Percentiles rank a stretch among this genome's conserved stretches.
Conservation (phyloP, 1,140 invertebrate species). For the Sitobion miscanthi region DNA sequence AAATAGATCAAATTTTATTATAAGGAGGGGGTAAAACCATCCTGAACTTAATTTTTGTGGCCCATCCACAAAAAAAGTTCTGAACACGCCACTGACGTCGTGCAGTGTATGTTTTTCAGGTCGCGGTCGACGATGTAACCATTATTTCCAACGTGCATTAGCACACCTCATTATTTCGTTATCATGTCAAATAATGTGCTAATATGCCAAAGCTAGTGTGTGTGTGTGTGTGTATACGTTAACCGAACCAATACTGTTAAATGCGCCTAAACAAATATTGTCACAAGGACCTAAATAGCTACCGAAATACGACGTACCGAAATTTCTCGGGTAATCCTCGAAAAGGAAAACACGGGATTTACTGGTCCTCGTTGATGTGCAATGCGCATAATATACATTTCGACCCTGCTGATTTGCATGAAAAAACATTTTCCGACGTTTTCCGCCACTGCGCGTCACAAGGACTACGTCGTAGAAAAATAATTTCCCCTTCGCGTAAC, state of each 20-base stretch:
- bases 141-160: neutral
- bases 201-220: neutral
- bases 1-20: too few relatives aligned
- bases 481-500: too few relatives aligned
- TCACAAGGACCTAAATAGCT: neutral
- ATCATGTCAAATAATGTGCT: neutral
- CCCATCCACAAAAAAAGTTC: too few relatives aligned
- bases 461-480: neutral
- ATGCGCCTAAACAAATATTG: conserved; percentile 25
- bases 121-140: neutral
- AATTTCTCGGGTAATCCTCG: conserved; percentile 6
- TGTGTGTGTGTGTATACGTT: neutral
- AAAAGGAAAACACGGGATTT: conserved; percentile 14
- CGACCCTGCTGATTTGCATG: conserved; percentile 1
- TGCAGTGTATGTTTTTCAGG: neutral
- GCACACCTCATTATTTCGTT: neutral
- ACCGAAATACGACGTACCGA: neutral
- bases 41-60: too few relatives aligned
- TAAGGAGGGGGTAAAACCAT: too few relatives aligned
- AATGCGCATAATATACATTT: neutral
- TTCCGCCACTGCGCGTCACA: neutral
- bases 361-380: neutral
- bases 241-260: conserved; percentile 2
- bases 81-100: too few relatives aligned
- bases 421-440: conserved; percentile 25